Conservation (phyloP, 2,113 vertebrate species). For the Colossoma macropomum region DNA sequence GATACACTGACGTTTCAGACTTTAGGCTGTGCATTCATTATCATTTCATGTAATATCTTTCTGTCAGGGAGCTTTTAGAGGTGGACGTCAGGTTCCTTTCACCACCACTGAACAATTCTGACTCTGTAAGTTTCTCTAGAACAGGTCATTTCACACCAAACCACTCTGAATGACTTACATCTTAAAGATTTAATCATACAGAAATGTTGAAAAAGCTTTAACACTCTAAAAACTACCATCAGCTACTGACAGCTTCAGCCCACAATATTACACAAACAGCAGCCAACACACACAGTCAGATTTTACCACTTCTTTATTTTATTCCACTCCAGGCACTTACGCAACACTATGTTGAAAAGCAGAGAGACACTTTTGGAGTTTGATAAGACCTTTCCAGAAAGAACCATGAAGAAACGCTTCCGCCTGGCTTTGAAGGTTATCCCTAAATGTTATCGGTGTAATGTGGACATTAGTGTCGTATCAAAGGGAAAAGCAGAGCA, state of each 20-base stretch:
- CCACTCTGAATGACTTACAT: too few species aligned
- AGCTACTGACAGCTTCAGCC: background rate
- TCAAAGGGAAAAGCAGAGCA: background rate
- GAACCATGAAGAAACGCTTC: background rate
- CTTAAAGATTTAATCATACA: too few species aligned
- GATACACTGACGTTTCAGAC: too few species aligned
- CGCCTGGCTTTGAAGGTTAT: background rate
- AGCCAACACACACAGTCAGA: background rate
- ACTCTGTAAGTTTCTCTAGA: too few species aligned
- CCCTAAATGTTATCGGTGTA: background rate
- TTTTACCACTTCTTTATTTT: conserved; percentile 33
- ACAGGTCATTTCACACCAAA: too few species aligned
- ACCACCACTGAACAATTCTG: too few species aligned
- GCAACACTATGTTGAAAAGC: background rate
- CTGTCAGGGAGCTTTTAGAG: too few species aligned
- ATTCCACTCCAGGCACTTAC: background rate
- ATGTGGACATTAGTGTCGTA: background rate
- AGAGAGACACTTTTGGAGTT: background rate
- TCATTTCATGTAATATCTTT: too few species aligned
- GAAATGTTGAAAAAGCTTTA: background rate
- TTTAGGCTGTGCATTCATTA: too few species aligned
- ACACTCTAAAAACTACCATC: background rate
- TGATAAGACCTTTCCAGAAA: background rate
- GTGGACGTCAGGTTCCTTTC: too few species aligned
- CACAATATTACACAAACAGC: background rate